These are phyloP conservation scores for Chlorodrepanis virens DNA, from an alignment of 2,113 vertebrate species.

Conservation along the genomic window DNA sequence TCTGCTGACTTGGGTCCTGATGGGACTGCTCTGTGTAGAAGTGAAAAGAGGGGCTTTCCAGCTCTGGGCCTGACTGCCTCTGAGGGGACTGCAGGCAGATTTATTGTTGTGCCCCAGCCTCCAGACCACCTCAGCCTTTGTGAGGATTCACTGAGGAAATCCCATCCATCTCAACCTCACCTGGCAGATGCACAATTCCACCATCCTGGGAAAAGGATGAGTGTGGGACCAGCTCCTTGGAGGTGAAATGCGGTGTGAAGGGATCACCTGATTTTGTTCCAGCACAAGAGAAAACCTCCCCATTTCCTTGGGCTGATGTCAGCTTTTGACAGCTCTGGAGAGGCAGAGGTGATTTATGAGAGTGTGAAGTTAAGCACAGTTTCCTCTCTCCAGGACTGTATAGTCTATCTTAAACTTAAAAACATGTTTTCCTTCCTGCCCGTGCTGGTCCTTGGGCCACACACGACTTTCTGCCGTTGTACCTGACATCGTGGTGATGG, in stretches of 20 bases:
- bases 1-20: background rate
- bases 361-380: background rate
- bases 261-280: background rate
- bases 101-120: background rate
- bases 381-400: background rate
- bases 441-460: background rate
- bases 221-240: background rate
- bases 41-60: conserved; percentile 18
- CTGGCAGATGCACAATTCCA: background rate
- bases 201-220: background rate
- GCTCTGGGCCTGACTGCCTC: background rate
- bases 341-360: background rate
- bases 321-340: background rate
- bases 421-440: background rate
- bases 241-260: background rate
- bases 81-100: background rate
- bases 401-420: background rate
- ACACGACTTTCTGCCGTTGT: fast-evolving
- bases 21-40: background rate
- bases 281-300: background rate
- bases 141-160: background rate
- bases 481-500: background rate
- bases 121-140: background rate
- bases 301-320: background rate
- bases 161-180: background rate